Evolutionary conservation across 1,140 invertebrate species (phyloP), one percentile per base, ranked within the genome.

Genomic region (Caenorhabditis briggsae): DNA sequence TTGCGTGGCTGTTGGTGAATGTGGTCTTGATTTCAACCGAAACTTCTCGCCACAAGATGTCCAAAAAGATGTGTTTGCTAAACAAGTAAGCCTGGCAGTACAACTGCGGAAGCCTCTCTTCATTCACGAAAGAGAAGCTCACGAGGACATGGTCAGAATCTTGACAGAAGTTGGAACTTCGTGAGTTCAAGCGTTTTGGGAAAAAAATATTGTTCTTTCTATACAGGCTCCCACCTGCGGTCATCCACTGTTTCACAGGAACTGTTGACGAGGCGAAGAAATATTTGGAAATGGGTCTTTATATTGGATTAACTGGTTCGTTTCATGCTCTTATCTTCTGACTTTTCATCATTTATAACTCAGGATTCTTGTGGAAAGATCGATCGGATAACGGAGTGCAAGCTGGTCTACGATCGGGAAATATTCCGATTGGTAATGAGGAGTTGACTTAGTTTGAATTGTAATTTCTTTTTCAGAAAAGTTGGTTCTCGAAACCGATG

Each of bases 161-260:
- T 87, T 93, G 25, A 61, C 70, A 18, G 89, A 91, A 78, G 90
- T 91, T 61, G 56, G 83, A 12, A 50, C 82, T n/a, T 12, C 25
- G 83, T 84, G 25, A n/a, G 20, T 59, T 53, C 9, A 25, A 0
- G 1, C 5, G 6, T n/a, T 46, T 5, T 78, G 2, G 16, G 23
- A 46, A 2, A 0, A 78, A 43, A 23, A 46, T 3, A 50, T 23
- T n/a, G 7, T 7, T 0, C 41, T 6, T 2, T 7, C 41, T 23
- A 14, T 84, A n/a, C 59, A 65, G 82, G 7, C 85, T 92, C 12
- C 91, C 91, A 25, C 94, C 95, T 18, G 94, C 96, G 82, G 94
- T 98, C n/a, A 94, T 98, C 82, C 96, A 97, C 93, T 97, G 96
- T 88, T 98, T 97, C 93, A 96, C 96, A 84, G 97, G 97, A n/a